phyloP scores from a whole-genome alignment of 2,888 invertebrate species.

The Acanthococcus lagerstroemiae region DNA sequence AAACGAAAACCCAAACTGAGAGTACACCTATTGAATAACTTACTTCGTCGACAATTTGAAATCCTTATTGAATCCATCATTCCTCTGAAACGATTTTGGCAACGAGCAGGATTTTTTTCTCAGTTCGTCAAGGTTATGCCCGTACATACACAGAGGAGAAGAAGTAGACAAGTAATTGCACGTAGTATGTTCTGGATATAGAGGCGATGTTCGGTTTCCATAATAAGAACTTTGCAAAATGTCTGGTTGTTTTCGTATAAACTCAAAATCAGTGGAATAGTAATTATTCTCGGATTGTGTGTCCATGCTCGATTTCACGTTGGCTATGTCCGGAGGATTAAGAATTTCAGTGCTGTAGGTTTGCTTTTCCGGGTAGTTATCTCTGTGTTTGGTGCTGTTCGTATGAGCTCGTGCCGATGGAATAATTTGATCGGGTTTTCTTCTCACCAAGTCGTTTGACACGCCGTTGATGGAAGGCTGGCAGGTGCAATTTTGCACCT shows the following conservation, averaged over 20 bases:
- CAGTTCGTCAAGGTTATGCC: not conserved
- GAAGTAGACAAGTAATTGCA: not conserved
- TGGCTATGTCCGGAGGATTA: slow-evolving; percentile 15
- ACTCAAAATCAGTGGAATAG: not conserved
- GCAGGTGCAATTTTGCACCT: too few relatives aligned
- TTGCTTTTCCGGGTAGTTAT: not conserved
- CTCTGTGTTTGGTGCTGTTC: too few relatives aligned
- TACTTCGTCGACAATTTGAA: slow-evolving; percentile 7
- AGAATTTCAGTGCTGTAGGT: not conserved
- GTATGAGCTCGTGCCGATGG: too few relatives aligned
- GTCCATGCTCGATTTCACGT: not conserved
- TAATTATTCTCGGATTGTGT: slow-evolving; percentile 1
- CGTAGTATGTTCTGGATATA: not conserved
- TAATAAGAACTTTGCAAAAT: slow-evolving; percentile 16
- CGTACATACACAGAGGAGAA: not conserved
- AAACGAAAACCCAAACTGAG: too few relatives aligned
- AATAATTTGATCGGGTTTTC: too few relatives aligned
- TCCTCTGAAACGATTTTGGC: slow-evolving; percentile 21
- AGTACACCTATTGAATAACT: too few relatives aligned
- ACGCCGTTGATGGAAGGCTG: too few relatives aligned
- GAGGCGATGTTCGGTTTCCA: not conserved
- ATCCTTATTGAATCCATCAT: slow-evolving; percentile 1
- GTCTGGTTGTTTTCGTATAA: slow-evolving; percentile 17
- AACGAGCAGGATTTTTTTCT: slow-evolving; percentile 24
- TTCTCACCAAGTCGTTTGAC: too few relatives aligned